These are phyloP conservation scores for Leptopilina boulardi DNA, from an alignment of 1,140 invertebrate species.

Conservation along the genomic window DNA sequence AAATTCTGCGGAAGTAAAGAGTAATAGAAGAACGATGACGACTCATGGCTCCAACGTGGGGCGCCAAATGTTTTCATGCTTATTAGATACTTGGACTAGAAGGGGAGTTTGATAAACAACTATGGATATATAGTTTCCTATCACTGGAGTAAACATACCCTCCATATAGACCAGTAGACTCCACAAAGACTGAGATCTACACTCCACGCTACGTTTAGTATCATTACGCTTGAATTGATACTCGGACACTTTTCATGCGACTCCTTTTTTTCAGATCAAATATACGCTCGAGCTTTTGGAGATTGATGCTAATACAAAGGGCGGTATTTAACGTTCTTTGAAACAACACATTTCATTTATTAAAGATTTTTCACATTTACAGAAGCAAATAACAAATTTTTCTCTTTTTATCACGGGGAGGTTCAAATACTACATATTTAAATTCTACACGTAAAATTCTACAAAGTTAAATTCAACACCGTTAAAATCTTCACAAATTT, in stretches of 20 bases:
- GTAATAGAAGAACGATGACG: slow-evolving; percentile 37
- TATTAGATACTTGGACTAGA: slow-evolving; percentile 56
- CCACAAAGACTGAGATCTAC: slow-evolving; percentile 41
- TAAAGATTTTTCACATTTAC: too few species aligned
- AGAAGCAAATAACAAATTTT: too few species aligned
- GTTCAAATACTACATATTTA: too few species aligned
- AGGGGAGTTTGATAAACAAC: slow-evolving; percentile 67
- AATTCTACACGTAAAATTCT: too few species aligned
- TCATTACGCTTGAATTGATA: slow-evolving; percentile 58
- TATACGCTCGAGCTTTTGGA: too few species aligned
- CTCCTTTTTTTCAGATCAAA: background rate
- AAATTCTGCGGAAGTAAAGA: background rate
- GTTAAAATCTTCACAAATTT: too few species aligned
- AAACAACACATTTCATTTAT: too few species aligned
- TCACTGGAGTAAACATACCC: slow-evolving; percentile 47
- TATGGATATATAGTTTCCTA: slow-evolving; percentile 55
- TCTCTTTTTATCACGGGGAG: too few species aligned
- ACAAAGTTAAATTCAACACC: too few species aligned
- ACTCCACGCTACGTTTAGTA: slow-evolving; percentile 39
- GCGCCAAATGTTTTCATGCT: slow-evolving; percentile 70
- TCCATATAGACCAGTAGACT: slow-evolving; percentile 36
- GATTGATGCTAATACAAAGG: too few species aligned
- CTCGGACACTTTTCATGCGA: slow-evolving; percentile 39
- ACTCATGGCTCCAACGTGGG: slow-evolving; percentile 64
- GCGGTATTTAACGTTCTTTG: too few species aligned